Base-by-base conservation (phyloP, 2,888 invertebrate species). In the Didymodactylos carnosus region DNA sequence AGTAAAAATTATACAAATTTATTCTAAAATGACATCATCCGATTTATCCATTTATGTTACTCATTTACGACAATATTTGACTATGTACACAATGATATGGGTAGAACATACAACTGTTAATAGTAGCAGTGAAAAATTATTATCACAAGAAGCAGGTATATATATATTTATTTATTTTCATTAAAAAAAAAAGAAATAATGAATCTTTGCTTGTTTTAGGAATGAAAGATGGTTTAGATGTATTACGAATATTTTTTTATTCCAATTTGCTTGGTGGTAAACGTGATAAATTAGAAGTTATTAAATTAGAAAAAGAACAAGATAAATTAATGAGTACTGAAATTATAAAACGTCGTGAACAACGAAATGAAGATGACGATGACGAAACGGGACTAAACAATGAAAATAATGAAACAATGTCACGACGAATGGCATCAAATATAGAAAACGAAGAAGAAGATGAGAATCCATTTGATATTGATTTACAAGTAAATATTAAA, bases 61-160 rank as follows among this genome's bases (percentile, higher is more conserved):
- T 80, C 88, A 89, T 35, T 85, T 93, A 25, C 94, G 94, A 80
- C 92, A 93, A 81, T 86, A 93, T 69, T 90, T 94, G 77, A 92
- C 92, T 0, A 85, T 92, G 27, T 87, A 89, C 80, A 90, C 92
- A 14, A 89, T 92, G 76, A 88, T 3, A 35, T 62, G 62, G 62
- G 29, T 19, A 35, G 62, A 62, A 35, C 19, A 35, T n/a, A 62
- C 29, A 62, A 2, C 7, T 3, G n/a, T 35, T 10, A n/a, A n/a
- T 62, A 29, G 19, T 29, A 35, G 19, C 6, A 62, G n/a, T 35
- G 62, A 62, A 62, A n/a, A 29, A 19, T 5, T 62, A n/a, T n/a
- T 62, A 8, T 62, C 62, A 14, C 19, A 10, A 16, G 62, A 62
- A 35, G 19, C 19, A 14, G 62, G 62, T 62, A 35, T 8, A 62